phyloP scores from a whole-genome alignment of 1,140 invertebrate species.

The Diabrotica undecimpunctata region DNA sequence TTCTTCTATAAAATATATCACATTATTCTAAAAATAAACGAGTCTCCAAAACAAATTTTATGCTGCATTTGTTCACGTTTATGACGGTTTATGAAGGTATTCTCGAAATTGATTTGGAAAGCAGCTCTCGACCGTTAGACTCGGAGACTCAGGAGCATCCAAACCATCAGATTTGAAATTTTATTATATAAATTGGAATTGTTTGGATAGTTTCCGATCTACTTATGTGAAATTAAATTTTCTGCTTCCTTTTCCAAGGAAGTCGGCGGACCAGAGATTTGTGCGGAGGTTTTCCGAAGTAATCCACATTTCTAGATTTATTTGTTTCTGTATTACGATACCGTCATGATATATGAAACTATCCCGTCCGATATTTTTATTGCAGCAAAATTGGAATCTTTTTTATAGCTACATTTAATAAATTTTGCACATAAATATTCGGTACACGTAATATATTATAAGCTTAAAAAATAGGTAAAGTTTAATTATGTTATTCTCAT shows the following conservation, averaged over 20 bases:
- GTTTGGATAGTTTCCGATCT: constrained; percentile 2
- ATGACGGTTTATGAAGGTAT: neutral
- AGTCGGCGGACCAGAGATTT: neutral
- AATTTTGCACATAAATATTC: no score
- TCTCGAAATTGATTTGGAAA: neutral
- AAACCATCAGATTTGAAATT: neutral
- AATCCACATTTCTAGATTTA: neutral
- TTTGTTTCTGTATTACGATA: neutral
- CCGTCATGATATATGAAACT: neutral
- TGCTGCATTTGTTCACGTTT: neutral
- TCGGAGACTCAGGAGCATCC: neutral
- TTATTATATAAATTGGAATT: constrained; percentile 1
- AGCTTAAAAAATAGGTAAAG: no score
- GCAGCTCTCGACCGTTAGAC: neutral
- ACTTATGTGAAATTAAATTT: constrained; percentile 3
- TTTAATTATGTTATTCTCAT: no score
- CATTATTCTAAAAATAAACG: no score
- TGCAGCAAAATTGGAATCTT: no score
- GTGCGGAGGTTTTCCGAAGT: neutral
- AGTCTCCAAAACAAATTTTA: neutral
- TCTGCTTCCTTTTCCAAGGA: neutral
- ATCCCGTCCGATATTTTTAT: no score
- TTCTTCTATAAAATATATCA: no score
- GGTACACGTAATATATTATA: no score
- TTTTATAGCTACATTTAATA: no score